Percentiles rank a stretch among this genome's conserved stretches.
Conservation (phyloP, 2,113 vertebrate species). For the Glaucomys volans region DNA sequence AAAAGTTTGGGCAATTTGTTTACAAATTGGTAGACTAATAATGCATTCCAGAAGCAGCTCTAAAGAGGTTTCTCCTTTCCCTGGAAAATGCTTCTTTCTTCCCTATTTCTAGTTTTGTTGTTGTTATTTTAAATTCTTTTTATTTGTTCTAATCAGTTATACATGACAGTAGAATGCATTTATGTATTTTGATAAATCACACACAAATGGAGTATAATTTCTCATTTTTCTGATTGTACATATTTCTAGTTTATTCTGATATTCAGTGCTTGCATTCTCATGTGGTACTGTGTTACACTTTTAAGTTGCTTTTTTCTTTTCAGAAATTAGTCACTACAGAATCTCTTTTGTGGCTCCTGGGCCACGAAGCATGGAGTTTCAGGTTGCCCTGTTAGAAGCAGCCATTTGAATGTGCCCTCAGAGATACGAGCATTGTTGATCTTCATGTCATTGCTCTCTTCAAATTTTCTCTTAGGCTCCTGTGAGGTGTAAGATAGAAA, state of each 20-base stretch:
- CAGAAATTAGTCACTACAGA: not conserved
- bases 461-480: not conserved
- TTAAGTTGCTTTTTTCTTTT: not conserved
- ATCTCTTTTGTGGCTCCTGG: not conserved
- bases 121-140: no score
- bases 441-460: not conserved
- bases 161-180: no score
- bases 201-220: no score
- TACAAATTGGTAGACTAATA: not conserved
- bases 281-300: not conserved
- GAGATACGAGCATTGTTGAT: not conserved
- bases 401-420: not conserved
- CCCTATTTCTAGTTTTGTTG: not conserved
- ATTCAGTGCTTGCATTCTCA: not conserved
- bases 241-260: not conserved
- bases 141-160: no score
- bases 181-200: no score
- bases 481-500: not conserved
- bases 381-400: not conserved
- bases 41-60: not conserved
- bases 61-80: not conserved
- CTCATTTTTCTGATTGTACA: no score
- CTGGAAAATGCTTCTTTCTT: not conserved
- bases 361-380: not conserved
- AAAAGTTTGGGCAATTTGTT: not conserved